Evolutionary conservation across 2,888 invertebrate genomes (phyloP), one percentile per base, ranked within the genome.

Genomic region (Scaptomyza parva): DNA sequence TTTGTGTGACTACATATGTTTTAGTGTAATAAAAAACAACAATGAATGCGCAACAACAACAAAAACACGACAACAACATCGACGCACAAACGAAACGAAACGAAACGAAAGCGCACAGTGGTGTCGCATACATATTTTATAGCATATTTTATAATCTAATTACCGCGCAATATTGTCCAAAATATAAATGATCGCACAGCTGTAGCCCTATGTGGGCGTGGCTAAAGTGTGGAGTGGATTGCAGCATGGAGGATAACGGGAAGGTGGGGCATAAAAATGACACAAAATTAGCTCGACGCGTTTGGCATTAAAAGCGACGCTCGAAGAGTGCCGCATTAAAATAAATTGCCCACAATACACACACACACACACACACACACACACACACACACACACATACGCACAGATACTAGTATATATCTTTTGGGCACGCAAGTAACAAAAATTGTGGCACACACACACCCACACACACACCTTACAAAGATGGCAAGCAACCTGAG

Each of bases 81-180:
- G 26, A 24, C 52, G 24, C 26, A 33, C 61, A 28, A 53, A 40
- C 30, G n/a, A n/a, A n/a, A n/a, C n/a, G n/a, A n/a, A n/a, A n/a
- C n/a, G n/a, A 41, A 5, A 20, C 18, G 14, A 14, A 14, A 22
- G 4, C 37, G 11, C 43, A 35, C 39, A 52, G 24, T 39, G 43
- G 40, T 26, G 44, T 24, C 28, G 54, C 70, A 85, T 80, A 63
- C 75, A 81, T 85, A 78, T 82, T 87, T 88, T 81, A 88, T 88
- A 58, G 72, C 75, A 86, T 88, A 89, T 86, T 89, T 90, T 89
- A 89, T 88, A 89, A 89, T 85, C 88, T 88, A 89, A 89, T 89
- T 89, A 88, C 80, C 76, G 76, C 71, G 66, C 66, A 83, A 76
- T 76, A 77, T 74, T 74, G 76, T 72, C 74, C 72, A 74, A 59